Evolutionary conservation across 2,113 vertebrate genomes (phyloP).

Genomic region (Carollia perspicillata): DNA sequence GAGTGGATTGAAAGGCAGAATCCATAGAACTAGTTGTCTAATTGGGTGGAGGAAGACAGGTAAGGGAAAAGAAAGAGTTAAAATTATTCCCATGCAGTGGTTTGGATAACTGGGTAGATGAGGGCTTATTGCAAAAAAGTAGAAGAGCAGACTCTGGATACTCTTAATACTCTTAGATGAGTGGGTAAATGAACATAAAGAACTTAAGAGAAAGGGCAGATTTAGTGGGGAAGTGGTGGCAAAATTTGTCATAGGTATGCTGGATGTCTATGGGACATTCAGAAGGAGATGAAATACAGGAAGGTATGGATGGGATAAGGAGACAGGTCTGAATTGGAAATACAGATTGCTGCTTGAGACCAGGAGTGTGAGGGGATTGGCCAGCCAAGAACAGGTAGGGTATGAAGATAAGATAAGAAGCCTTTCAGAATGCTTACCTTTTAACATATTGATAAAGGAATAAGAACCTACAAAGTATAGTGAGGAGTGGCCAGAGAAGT

Average conservation of each 20-base stretch:
- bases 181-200: not conserved
- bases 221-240: not conserved
- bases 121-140: not conserved
- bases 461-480: not conserved
- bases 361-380: not conserved
- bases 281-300: not conserved
- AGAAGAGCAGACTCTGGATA: not conserved
- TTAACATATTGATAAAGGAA: not conserved
- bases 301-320: not conserved
- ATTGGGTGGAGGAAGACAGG: not conserved
- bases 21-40: not conserved
- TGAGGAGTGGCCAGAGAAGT: not conserved
- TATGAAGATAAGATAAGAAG: not conserved
- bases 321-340: not conserved
- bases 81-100: not conserved
- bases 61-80: not conserved
- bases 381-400: not conserved
- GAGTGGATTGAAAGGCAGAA: not conserved
- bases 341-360: not conserved
- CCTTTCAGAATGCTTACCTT: not conserved
- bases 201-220: not conserved
- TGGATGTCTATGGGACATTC: not conserved
- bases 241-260: not conserved
- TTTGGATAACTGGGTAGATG: not conserved
- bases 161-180: not conserved